A percentile compares a stretch with the other conserved stretches of the same genome.
phyloP scores from a whole-genome alignment of 2,888 invertebrate genomes.

The Patella pellucida region DNA sequence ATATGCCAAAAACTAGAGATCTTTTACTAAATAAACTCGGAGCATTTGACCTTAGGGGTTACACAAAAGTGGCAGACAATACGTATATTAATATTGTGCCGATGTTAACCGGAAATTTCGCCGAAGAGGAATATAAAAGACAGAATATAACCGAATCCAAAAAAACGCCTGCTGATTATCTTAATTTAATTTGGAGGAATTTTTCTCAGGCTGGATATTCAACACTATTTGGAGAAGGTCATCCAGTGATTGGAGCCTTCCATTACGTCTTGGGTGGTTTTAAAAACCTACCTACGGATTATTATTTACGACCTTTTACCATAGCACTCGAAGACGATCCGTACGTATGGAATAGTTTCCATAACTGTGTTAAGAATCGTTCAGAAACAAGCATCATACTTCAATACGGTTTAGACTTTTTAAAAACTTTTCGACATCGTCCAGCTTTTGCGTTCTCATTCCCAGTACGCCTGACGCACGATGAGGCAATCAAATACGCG shows the following conservation, averaged over 20 bases:
- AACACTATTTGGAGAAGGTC: conserved; percentile 87
- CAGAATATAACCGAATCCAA: neutral
- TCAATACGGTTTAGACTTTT: conserved; percentile 75
- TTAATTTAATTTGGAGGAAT: conserved; percentile 87
- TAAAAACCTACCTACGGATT: conserved; percentile 83
- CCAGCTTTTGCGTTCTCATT: conserved; percentile 87
- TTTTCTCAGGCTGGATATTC: conserved; percentile 81
- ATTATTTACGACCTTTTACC: conserved; percentile 83
- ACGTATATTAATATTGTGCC: conserved; percentile 88
- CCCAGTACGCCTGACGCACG: conserved; percentile 86
- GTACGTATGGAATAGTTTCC: conserved; percentile 33
- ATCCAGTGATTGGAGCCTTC: conserved; percentile 82
- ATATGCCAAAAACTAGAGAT: conserved; percentile 79
- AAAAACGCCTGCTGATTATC: conserved; percentile 26
- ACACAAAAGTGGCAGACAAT: conserved; percentile 93
- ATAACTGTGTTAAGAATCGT: conserved; percentile 78
- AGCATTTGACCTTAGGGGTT: conserved; percentile 85
- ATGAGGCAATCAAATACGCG: conserved; percentile 83
- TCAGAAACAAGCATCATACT: conserved; percentile 80
- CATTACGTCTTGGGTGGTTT: conserved; percentile 84
- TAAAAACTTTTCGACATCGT: conserved; percentile 74
- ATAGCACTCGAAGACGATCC: conserved; percentile 72
- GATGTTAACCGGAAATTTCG: conserved; percentile 74
- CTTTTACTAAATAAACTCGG: conserved; percentile 77
- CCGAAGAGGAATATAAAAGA: conserved; percentile 27